Conservation (phyloP, 2,888 invertebrate species). For the Gymnosoma rotundatum region DNA sequence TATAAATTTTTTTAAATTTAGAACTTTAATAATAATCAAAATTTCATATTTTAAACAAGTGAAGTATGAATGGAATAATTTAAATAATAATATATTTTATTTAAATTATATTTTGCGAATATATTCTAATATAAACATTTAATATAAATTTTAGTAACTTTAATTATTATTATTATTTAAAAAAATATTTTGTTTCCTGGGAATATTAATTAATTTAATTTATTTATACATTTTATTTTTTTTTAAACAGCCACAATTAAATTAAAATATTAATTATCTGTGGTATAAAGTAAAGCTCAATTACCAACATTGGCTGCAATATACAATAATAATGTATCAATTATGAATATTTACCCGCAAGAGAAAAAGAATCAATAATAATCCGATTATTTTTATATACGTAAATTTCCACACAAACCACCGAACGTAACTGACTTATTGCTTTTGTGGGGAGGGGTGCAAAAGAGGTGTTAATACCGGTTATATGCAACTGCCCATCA, state of each 20-base stretch:
- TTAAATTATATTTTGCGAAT: too few species aligned
- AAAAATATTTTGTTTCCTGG: background rate
- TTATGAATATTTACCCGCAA: constrained; percentile 34
- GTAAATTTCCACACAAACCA: background rate
- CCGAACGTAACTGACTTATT: background rate
- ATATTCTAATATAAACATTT: too few species aligned
- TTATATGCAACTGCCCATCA: constrained; percentile 19
- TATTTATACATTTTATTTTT: constrained; percentile 22
- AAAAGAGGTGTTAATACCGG: background rate
- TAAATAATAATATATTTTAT: too few species aligned
- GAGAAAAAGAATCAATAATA: constrained; percentile 3
- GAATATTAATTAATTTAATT: constrained; percentile 23
- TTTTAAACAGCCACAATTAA: constrained; percentile 38
- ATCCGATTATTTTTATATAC: constrained; percentile 4
- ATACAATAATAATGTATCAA: constrained; percentile 34
- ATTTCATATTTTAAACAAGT: too few species aligned
- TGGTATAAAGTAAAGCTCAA: background rate
- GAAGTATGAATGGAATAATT: too few species aligned
- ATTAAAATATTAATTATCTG: constrained; percentile 1
- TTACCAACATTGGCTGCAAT: constrained; percentile 16
- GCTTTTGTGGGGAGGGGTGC: background rate
- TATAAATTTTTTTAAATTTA: too few species aligned
- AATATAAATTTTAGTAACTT: too few species aligned
- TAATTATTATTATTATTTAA: too few species aligned
- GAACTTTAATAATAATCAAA: too few species aligned